phyloP scores from a whole-genome alignment of 2,888 invertebrate genomes.

The Nemotelus nigrinus region DNA sequence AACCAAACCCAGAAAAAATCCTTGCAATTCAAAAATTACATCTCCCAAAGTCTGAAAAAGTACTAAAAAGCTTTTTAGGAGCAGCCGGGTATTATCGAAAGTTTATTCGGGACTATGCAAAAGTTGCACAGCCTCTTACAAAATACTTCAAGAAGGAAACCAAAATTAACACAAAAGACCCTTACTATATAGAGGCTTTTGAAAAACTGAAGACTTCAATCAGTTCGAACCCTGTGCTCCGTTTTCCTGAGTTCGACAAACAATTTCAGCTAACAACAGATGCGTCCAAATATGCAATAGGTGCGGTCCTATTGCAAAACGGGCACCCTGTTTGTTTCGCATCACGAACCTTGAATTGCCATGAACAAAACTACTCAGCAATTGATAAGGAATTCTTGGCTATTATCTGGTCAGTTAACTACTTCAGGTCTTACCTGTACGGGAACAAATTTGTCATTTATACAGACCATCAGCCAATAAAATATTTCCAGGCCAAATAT shows the following conservation, averaged over 20 bases:
- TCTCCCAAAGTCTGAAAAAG: constrained; percentile 46
- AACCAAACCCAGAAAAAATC: constrained; percentile 47
- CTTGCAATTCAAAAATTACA: constrained; percentile 37
- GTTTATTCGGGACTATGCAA: too few relatives aligned
- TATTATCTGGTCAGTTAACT: not conserved
- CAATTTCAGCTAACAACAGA: not conserved
- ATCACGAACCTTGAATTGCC: not conserved
- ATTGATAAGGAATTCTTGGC: not conserved
- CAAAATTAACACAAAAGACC: too few relatives aligned
- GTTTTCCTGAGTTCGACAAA: not conserved
- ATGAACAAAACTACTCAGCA: not conserved
- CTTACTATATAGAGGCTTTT: not conserved
- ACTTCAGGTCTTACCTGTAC: not conserved
- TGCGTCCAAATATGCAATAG: not conserved
- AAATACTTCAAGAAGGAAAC: too few relatives aligned
- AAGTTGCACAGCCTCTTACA: too few relatives aligned
- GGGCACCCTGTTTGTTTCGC: not conserved
- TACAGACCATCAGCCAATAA: not conserved
- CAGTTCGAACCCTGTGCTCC: not conserved
- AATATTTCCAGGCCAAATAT: too few relatives aligned
- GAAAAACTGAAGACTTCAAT: not conserved
- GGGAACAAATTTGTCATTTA: not conserved
- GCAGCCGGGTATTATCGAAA: not conserved
- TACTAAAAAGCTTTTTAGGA: not conserved
- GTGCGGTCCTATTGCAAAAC: not conserved